Base-by-base conservation (phyloP, 2,113 vertebrate species). In the Syngnathoides biaculeatus region DNA sequence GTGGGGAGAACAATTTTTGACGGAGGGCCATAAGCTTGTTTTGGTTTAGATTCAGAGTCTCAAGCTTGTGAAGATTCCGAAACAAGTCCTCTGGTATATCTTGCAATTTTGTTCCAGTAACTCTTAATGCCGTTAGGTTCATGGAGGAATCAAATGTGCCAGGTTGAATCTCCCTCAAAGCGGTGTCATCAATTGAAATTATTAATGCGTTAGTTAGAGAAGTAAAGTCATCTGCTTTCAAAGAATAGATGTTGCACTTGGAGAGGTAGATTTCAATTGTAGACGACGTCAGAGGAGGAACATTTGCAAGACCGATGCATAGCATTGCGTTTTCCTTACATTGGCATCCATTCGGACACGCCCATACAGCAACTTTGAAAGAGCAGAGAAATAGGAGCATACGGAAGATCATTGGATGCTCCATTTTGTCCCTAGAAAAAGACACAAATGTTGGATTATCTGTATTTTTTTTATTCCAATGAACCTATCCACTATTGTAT, bases 11-110 rank as follows among this genome's bases (percentile, higher is more conserved):
- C 84, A 89, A 88, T 13, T 70, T 59, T 42, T 89, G 77, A 2
- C 68, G 86, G 4, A 92, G 68, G 9, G 71, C 67, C 26, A 64
- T 22, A 8, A 92, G 74, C 17, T 86, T 91, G 79, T 95, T 98
- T 79, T 79, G 89, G 64, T 79, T 93, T 58, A 98, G 88, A 73
- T 86, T 91, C 79, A 98, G 88, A 71, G 79, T 85, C 19, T 90
- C 68, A n/a, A 99, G 93, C 22, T 76, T 84, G 10, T 75, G 73
- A 38, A 95, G 84, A 61, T 90, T 92, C 68, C 93, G 88, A 0
- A 98, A 98, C 62, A 91, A 69, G 0, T 86, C 5, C 8, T 81
- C 85, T 43, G 90, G 90, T 10, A 93, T 78, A 76, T 86, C 87
- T 58, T 74, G 57, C 27, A 93, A 61, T 43, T 78, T 65, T 0